A percentile compares a stretch with the other conserved stretches of the same genome.
These are phyloP conservation scores for Fundulus diaphanus DNA, from an alignment of 2,797 vertebrate genomes.

Conservation along the genomic window DNA sequence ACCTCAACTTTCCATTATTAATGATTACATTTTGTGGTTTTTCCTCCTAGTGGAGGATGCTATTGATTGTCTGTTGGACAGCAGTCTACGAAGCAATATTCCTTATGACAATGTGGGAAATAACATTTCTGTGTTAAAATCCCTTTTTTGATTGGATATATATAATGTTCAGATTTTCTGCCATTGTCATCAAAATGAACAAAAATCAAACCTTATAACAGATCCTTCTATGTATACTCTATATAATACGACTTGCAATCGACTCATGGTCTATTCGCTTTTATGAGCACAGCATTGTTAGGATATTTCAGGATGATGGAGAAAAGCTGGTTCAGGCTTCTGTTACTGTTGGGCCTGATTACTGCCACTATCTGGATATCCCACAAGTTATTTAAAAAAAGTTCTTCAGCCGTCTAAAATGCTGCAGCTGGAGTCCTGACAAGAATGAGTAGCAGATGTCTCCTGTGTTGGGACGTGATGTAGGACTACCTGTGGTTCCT, in stretches of 20 bases:
- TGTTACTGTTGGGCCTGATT: no score
- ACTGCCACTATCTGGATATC: no score
- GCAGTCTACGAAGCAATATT: neutral
- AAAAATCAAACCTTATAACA: no score
- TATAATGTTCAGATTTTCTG: no score
- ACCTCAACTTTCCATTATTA: neutral
- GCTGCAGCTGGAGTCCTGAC: neutral
- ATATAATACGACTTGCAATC: neutral
- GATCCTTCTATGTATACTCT: neutral
- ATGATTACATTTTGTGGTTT: neutral
- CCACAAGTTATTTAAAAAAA: no score
- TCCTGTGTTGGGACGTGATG: neutral
- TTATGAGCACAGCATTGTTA: neutral
- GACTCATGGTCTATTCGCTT: neutral
- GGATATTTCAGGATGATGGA: neutral
- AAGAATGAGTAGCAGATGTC: neutral
- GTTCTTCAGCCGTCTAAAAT: neutral
- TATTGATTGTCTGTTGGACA: neutral
- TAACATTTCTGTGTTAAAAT: neutral
- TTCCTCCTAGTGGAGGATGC: neutral
- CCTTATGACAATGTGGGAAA: neutral
- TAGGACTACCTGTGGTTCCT: neutral
- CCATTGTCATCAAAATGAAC: no score
- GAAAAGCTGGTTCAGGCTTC: neutral
- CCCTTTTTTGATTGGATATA: neutral